phyloP scores from a whole-genome alignment of 2,113 vertebrate genomes.

The Acanthochromis polyacanthus region DNA sequence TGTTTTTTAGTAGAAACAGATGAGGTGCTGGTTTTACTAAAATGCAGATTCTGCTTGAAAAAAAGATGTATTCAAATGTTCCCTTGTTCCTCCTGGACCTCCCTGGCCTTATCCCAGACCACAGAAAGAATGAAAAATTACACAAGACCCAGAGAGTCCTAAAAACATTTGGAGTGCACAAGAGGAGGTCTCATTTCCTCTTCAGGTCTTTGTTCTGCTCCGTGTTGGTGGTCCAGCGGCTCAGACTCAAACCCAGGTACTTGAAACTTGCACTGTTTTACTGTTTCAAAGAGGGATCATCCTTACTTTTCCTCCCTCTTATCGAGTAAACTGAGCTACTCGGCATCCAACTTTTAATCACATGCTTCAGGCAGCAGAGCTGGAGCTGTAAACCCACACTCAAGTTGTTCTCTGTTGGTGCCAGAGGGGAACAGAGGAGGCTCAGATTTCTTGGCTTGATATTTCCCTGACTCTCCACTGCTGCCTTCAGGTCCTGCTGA shows the following conservation, averaged over 20 bases:
- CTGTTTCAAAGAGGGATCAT: not conserved
- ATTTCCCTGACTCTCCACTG: conserved; percentile 70
- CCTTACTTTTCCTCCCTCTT: not conserved
- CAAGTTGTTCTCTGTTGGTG: conserved; percentile 51
- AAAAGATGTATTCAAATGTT: conserved; percentile 15
- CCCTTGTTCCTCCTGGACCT: conserved; percentile 17
- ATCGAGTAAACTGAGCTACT: conserved; percentile 36
- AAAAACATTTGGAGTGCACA: conserved; percentile 38
- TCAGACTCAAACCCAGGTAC: conserved; percentile 20
- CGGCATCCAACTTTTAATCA: conserved; percentile 56
- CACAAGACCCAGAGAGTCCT: conserved; percentile 45
- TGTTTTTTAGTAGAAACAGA: conserved; percentile 33
- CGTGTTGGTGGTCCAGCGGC: conserved; percentile 52
- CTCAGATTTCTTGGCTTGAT: conserved; percentile 73
- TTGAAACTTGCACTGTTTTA: not conserved
- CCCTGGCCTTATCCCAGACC: conserved; percentile 54
- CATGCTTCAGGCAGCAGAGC: conserved; percentile 63
- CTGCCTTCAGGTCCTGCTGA: conserved; percentile 26
- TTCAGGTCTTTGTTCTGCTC: conserved; percentile 41
- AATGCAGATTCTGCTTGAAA: conserved; percentile 21
- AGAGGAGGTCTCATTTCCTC: conserved; percentile 61
- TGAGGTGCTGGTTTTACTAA: conserved; percentile 4
- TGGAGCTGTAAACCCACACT: conserved; percentile 55
- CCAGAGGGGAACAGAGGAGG: conserved; percentile 68
- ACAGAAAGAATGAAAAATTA: conserved; percentile 66